Conservation (phyloP, 2,797 vertebrate species). For the Hybognathus amarus region DNA sequence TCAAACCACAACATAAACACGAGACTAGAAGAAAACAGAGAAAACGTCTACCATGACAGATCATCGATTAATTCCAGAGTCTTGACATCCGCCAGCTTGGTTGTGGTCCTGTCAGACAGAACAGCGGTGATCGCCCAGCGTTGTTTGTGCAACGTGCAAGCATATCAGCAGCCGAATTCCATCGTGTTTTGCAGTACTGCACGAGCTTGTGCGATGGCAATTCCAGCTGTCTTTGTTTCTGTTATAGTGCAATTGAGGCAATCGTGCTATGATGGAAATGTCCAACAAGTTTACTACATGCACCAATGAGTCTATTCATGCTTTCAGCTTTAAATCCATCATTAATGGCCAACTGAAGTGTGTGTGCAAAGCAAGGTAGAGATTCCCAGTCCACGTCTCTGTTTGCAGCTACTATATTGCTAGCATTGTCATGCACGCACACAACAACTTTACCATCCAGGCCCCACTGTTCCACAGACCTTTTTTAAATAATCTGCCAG, state of each 20-base stretch:
- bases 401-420: conserved; percentile 10
- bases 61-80: too few relatives aligned
- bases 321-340: conserved; percentile 13
- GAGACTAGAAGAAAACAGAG: too few relatives aligned
- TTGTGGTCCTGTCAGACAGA: too few relatives aligned
- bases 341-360: not conserved
- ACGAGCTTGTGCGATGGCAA: too few relatives aligned
- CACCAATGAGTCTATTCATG: not conserved
- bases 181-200: too few relatives aligned
- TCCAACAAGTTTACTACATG: not conserved
- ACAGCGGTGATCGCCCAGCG: too few relatives aligned
- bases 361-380: not conserved
- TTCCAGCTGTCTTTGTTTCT: not conserved
- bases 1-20: too few relatives aligned
- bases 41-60: too few relatives aligned
- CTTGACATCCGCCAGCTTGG: too few relatives aligned
- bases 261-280: not conserved
- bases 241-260: not conserved
- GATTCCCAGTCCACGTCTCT: not conserved
- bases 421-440: not conserved
- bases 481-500: too few relatives aligned
- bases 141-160: too few relatives aligned
- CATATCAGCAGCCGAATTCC: too few relatives aligned
- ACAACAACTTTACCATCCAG: not conserved
- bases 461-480: not conserved